These are phyloP conservation scores for Microcebus jonahi DNA, from an alignment of 2,113 vertebrate genomes.

Conservation along the genomic window DNA sequence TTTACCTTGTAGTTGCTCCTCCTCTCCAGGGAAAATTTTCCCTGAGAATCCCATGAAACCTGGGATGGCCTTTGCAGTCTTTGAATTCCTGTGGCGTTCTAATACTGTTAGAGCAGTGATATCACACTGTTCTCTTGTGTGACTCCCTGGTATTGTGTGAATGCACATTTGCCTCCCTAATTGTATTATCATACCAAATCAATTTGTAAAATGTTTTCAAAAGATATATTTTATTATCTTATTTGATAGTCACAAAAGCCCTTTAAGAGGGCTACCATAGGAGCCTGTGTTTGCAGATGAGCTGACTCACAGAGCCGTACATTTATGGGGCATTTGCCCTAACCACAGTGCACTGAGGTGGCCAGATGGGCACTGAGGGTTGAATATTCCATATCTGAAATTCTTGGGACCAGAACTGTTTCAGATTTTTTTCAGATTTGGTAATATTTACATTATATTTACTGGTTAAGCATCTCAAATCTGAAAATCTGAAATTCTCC, in stretches of 20 bases:
- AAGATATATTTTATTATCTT: conserved; percentile 32
- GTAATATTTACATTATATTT: not conserved
- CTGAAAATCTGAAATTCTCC: not conserved
- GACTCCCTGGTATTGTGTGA: not conserved
- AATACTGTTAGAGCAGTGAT: not conserved
- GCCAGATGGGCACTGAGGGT: not conserved
- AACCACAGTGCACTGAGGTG: not conserved
- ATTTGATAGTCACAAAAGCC: not conserved
- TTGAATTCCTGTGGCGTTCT: not conserved
- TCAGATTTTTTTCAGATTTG: not conserved
- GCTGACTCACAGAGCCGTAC: not conserved
- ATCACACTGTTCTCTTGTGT: not conserved
- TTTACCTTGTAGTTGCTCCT: not conserved
- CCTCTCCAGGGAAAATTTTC: not conserved
- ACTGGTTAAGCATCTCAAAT: not conserved
- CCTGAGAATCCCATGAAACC: not conserved
- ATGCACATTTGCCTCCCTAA: not conserved
- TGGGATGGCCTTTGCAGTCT: not conserved
- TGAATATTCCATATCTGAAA: not conserved
- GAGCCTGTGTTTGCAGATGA: not conserved
- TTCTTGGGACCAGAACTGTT: not conserved
- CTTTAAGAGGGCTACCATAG: not conserved
- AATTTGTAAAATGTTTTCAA: conserved; percentile 14
- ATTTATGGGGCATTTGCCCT: not conserved
- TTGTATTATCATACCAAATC: not conserved